Evolutionary conservation across 2,113 vertebrate species (phyloP).

Genomic region (Thinocorus orbignyianus): DNA sequence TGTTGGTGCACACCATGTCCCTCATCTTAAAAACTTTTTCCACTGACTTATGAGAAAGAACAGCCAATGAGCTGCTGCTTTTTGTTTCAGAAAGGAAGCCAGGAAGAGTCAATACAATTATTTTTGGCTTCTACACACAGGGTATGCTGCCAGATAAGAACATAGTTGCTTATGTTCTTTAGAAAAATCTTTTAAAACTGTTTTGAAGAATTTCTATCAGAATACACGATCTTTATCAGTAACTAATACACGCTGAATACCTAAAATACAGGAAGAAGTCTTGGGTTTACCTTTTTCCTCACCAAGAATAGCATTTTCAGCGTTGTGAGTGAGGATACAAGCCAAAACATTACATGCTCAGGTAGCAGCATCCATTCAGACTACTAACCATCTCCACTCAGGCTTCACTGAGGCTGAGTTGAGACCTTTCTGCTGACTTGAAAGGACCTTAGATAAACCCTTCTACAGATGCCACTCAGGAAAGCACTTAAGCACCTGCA

Average conservation of each 20-base stretch:
- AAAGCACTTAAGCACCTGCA: not conserved
- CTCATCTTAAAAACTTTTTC: not conserved
- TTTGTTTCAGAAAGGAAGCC: slow-evolving; percentile 22
- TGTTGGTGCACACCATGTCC: not conserved
- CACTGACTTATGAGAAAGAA: not conserved
- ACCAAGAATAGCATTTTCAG: not conserved
- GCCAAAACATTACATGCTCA: not conserved
- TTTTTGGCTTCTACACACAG: slow-evolving; percentile 1
- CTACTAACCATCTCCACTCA: not conserved
- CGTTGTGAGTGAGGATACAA: not conserved
- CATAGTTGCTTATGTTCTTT: not conserved
- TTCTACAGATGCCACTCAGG: not conserved
- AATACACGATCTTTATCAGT: not conserved
- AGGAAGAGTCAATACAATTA: slow-evolving; percentile 19
- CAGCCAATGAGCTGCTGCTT: not conserved
- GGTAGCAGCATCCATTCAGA: not conserved
- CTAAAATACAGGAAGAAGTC: not conserved
- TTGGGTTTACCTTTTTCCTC: not conserved
- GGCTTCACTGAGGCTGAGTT: not conserved
- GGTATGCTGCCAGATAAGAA: slow-evolving; percentile 35
- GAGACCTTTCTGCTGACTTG: not conserved
- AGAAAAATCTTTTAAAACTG: not conserved
- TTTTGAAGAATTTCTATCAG: not conserved
- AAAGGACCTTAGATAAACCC: not conserved
- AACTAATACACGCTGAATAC: not conserved